phyloP scores from a whole-genome alignment of 2,888 invertebrate species.

The Kuschelorhynchus macadamiae region DNA sequence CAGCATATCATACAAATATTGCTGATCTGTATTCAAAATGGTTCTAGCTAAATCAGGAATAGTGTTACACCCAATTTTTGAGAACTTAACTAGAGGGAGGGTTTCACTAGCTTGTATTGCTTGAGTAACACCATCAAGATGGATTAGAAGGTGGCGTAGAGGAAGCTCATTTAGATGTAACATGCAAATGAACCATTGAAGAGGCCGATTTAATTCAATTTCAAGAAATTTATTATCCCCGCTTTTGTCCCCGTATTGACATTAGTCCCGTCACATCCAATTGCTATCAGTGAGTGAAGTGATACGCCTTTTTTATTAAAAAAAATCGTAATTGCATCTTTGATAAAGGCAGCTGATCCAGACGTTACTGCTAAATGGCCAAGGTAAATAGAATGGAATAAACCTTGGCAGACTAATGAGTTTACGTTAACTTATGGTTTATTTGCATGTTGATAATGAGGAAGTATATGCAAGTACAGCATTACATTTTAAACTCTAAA shows the following conservation, averaged over 20 bases:
- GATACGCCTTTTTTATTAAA: constrained; percentile 20
- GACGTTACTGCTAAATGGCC: constrained; percentile 10
- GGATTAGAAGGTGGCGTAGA: neutral
- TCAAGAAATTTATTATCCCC: constrained; percentile 10
- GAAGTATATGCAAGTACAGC: no score
- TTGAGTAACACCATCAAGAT: constrained; percentile 5
- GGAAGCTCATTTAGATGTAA: constrained; percentile 17
- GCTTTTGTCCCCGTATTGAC: constrained; percentile 18
- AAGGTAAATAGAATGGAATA: constrained; percentile 16
- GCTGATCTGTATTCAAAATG: no score
- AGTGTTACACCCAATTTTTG: no score
- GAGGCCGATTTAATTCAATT: constrained; percentile 16
- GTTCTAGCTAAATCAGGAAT: no score
- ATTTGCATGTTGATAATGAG: no score
- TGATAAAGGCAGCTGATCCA: constrained; percentile 7
- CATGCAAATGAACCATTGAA: constrained; percentile 17
- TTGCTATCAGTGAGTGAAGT: constrained; percentile 12
- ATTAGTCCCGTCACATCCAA: constrained; percentile 9
- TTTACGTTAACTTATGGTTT: no score
- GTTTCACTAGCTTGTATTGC: neutral
- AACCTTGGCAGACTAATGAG: no score
- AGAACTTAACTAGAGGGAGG: no score
- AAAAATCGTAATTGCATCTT: neutral
- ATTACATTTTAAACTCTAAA: no score
- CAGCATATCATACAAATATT: no score